phyloP scores from a whole-genome alignment of 2,113 vertebrate genomes.

The Mustelus asterias region DNA sequence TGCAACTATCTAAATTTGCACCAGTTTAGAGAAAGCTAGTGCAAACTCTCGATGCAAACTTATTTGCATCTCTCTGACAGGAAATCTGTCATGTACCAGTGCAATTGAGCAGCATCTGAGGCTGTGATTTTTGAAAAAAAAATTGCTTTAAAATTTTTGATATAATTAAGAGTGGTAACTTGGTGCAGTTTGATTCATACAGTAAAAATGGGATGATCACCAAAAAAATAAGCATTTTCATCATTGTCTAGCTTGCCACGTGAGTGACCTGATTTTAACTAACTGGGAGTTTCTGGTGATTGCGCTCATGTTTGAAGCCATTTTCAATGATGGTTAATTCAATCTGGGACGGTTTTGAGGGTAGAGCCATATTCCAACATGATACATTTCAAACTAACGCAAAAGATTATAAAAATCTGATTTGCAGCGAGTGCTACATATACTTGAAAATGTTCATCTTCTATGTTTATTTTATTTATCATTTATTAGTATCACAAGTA shows the following conservation, averaged over 20 bases:
- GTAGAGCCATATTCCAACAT: neutral
- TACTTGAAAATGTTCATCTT: neutral
- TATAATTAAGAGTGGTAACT: neutral
- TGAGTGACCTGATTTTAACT: neutral
- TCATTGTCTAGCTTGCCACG: neutral
- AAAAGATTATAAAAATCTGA: neutral
- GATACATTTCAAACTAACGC: neutral
- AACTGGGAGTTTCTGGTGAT: neutral
- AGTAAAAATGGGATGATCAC: neutral
- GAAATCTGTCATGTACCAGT: neutral
- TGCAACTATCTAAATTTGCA: neutral
- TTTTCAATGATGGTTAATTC: neutral
- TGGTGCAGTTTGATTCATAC: neutral
- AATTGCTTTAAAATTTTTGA: neutral
- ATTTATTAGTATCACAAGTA: too few relatives aligned
- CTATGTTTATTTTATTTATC: neutral
- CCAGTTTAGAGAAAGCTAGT: neutral
- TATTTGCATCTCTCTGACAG: neutral
- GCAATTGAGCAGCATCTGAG: neutral
- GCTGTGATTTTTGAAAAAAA: neutral
- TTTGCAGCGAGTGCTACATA: neutral
- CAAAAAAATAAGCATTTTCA: neutral
- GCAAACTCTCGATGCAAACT: neutral
- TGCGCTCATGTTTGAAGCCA: neutral
- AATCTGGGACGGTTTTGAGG: neutral